Evolutionary conservation across 2,797 vertebrate genomes (phyloP).

Genomic region (Tragelaphus oryx): DNA sequence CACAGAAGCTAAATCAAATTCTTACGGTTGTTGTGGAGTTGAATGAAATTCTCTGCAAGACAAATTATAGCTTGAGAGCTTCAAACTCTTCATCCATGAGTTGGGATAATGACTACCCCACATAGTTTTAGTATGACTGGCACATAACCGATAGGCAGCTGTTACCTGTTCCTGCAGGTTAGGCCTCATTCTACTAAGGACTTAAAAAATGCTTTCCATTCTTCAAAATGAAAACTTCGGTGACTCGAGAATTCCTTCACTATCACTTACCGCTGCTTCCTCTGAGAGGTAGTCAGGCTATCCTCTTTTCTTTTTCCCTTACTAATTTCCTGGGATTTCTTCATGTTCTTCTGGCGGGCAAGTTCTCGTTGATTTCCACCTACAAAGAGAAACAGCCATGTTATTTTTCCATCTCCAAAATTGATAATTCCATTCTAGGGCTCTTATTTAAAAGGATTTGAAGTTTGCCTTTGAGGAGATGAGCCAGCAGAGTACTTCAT

Average conservation of each 20-base stretch:
- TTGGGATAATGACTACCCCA: not conserved
- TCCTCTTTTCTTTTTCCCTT: constrained; percentile 86
- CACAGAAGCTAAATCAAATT: not conserved
- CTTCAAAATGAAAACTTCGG: not conserved
- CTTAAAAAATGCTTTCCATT: constrained; percentile 9
- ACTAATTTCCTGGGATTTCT: constrained; percentile 82
- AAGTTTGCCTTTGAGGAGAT: constrained; percentile 13
- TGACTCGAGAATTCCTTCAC: not conserved
- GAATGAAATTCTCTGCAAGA: not conserved
- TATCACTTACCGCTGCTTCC: constrained; percentile 81
- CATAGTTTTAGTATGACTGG: not conserved
- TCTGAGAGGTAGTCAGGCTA: constrained; percentile 80
- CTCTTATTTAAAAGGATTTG: not conserved
- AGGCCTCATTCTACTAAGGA: not conserved
- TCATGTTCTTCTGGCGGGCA: constrained; percentile 84
- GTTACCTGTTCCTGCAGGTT: not conserved
- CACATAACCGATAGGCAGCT: not conserved
- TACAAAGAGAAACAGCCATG: constrained; percentile 48
- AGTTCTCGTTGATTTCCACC: constrained; percentile 86
- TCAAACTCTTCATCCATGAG: not conserved
- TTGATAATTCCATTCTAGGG: not conserved
- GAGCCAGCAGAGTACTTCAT: not conserved
- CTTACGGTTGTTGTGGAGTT: not conserved
- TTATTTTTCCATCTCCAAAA: not conserved
- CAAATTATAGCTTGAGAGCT: not conserved